Base-by-base conservation (phyloP, 2,113 vertebrate species). In the Pterocles gutturalis region DNA sequence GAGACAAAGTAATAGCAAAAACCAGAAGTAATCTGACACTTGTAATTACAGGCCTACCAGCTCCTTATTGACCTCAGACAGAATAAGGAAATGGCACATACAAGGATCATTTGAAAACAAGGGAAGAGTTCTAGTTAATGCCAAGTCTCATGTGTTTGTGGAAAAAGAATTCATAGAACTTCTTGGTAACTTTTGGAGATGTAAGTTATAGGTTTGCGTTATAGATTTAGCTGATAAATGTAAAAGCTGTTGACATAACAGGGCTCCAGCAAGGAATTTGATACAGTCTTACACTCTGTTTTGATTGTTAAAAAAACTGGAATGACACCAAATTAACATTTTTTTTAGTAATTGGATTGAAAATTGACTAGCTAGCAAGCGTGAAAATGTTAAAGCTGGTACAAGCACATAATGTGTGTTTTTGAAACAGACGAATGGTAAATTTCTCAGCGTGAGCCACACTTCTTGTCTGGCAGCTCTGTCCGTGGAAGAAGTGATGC, bases 21-120 rank as follows among this genome's bases (percentile, higher is more conserved):
- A 64, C 33, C 34, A 7, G 73, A 71, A 93, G 87, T 85, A 96
- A 96, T 91, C 57, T 72, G 94, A 90, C 33, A 66, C 75, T 72
- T 77, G 45, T 91, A 90, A 86, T 93, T 96, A 87, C 26, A 82
- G 89, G 65, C 87, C 62, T 80, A 91, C 70, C 71, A 90, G 41
- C 62, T 83, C 70, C 73, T 80, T 73, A 77, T 24, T 90, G 84
- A 91, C 70, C 65, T 93, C 70, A 53, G 73, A 87, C 28, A 82
- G 83, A 83, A 90, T 62, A 94, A 85, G 49, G 66, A 93, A 94
- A 93, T 18, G 24, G 70, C 71, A 76, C 17, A 72, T 80, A 49
- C 17, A 70, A 61, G 57, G 46, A 87, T 90, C 5, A 55, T 87
- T 86, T 89, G 22, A 83, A 82, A 96, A 72, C 28, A 77, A 90